Percentiles rank a stretch among this genome's conserved stretches.
These are phyloP conservation scores for Leucopternis melanops DNA, from an alignment of 2,113 vertebrate species.

Conservation along the genomic window DNA sequence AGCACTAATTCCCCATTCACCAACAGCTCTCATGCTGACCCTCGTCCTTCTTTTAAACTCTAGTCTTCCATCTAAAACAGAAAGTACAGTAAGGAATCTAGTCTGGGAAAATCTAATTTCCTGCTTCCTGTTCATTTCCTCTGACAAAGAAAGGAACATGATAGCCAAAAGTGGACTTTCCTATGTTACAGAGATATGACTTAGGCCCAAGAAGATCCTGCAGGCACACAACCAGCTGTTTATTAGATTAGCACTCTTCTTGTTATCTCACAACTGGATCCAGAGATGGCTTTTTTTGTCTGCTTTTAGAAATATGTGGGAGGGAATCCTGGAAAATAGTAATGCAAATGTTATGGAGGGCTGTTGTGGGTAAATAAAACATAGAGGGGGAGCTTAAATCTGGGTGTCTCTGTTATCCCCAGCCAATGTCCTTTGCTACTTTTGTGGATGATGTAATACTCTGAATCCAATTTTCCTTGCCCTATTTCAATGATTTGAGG, in stretches of 20 bases:
- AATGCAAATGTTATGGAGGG: neutral
- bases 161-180: neutral
- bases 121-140: neutral
- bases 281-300: neutral
- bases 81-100: neutral
- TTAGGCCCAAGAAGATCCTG: neutral
- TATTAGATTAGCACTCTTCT: neutral
- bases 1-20: neutral
- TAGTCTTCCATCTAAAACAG: neutral
- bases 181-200: neutral
- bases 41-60: neutral
- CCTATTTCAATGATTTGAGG: neutral
- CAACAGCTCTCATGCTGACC: neutral
- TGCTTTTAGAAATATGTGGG: neutral
- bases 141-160: neutral
- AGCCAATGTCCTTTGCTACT: neutral
- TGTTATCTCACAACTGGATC: neutral
- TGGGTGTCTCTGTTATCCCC: neutral
- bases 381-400: neutral
- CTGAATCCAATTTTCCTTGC: neutral
- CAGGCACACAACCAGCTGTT: neutral
- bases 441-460: neutral
- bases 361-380: neutral
- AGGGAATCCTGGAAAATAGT: neutral
- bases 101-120: neutral